Evolutionary conservation across 2,888 invertebrate species (phyloP), one percentile per base, ranked within the genome.

Genomic region (Myopa tessellatipennis): DNA sequence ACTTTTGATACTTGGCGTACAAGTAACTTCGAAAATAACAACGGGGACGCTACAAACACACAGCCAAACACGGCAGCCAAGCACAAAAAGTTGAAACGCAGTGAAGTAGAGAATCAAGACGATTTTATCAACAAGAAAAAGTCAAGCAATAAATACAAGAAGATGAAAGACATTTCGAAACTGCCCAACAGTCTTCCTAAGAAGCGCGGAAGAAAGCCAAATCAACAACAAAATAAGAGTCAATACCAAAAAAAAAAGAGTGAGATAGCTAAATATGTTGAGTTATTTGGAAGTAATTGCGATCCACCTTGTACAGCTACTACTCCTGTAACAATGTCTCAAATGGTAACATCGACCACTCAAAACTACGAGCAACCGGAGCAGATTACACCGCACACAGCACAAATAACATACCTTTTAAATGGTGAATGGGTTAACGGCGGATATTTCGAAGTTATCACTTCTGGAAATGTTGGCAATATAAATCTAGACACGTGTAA

Each of bases 201-300:
- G 55, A 84, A 83, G 60, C 82, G 84, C 18, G 83, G 82, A 16
- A 82, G 84, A 84, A 82, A 65, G 73, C 80, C 1, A 81, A 80
- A n/a, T 63, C 77, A 6, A 82, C 81, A 72, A 79, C 78, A 26
- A 77, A 76, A n/a, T 65, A 65, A 12, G 14, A 7, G 5, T 4
- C 10, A 4, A 4, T 34, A 12, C 36, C 2, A 4, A 14, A 36
- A 4, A 14, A 36, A 79, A 71, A 84, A 84, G 74, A 84, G 84
- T 58, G 83, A 84, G 74, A 77, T 84, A n/a, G 84, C 84, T 12
- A 82, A 82, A 60, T 84, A 84, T 71, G 84, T 84, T 10, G 84
- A 84, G 76, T 79, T 81, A 74, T 84, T 84, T 78, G 79, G 80
- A 4, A 82, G 82, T 55, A 80, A 80, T 58, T 82, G 82, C 52